Base-by-base conservation (phyloP, 2,888 invertebrate genomes). In the Mesorhabditis sp. region DNA sequence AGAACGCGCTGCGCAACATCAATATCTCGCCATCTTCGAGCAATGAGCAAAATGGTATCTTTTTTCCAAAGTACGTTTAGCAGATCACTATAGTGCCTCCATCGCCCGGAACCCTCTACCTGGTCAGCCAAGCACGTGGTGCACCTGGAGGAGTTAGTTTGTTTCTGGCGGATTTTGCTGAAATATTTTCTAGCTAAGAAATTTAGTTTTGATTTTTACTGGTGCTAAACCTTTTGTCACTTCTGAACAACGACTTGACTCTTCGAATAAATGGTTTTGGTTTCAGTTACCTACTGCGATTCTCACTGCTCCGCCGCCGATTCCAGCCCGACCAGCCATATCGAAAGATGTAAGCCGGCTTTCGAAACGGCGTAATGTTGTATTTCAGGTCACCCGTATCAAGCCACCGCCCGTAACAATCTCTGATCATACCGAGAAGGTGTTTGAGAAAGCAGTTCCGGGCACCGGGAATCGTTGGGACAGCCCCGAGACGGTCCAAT, bases 1-100 rank as follows among this genome's bases (percentile, higher is more conserved):
- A 80, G 15, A 74, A 80, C 45, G 75, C 75, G 44, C 66, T 81
- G 10, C 67, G 74, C 64, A 72, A 72, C 42, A 71, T 78, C 69
- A 75, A 73, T 58, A 70, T 73, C 67, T 73, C 74, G 4, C 72
- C 72, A n/a, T 66, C 70, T 13, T 61, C 70, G 28, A 43, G 63
- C 28, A 44, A n/a, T 65, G 15, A 41, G 28, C 62, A 28, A 28
- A 28, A 28, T 28, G 28, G 28, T 28, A 28, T 28, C 28, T 28
- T 28, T 28, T 28, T 28, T 28, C 28, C 28, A 28, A 28, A 28
- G 28, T 28, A 28, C 28, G 28, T 28, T 28, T 28, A 28, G 28
- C 28, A 28, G 28, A 28, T 28, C 28, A 28, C 28, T 28, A 28
- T 28, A 28, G 28, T 28, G 28, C 28, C 28, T 28, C 28, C 28